A percentile compares a stretch with the other conserved stretches of the same genome.
phyloP scores from a whole-genome alignment of 2,888 invertebrate species.

The Meiosimyza decipiens region DNA sequence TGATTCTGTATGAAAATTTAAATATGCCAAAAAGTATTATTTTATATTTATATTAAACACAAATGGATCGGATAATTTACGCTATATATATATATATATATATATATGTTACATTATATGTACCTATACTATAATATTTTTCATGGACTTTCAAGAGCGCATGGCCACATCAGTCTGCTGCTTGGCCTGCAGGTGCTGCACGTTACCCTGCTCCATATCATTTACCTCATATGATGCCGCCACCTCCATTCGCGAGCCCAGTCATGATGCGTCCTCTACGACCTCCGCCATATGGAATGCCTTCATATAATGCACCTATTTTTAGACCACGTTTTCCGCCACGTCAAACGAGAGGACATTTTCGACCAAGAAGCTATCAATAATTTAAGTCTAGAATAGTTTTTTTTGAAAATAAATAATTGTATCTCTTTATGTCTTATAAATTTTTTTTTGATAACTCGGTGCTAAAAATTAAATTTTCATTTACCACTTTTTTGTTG shows the following conservation, averaged over 20 bases:
- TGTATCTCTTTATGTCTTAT: too few species aligned
- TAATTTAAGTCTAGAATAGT: neutral
- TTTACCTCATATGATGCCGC: conserved; percentile 35
- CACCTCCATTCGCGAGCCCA: conserved; percentile 22
- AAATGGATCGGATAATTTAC: too few species aligned
- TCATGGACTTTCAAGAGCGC: conserved; percentile 33
- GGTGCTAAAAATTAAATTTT: too few species aligned
- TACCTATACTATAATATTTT: conserved; percentile 27
- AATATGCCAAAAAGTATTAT: too few species aligned
- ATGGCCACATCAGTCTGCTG: conserved; percentile 33
- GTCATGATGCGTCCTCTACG: conserved; percentile 3
- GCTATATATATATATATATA: neutral
- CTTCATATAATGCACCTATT: conserved; percentile 14
- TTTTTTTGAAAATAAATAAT: neutral
- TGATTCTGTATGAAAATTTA: too few species aligned
- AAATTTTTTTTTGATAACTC: too few species aligned
- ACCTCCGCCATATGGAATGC: conserved; percentile 32
- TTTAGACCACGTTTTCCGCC: conserved; percentile 21
- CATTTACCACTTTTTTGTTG: too few species aligned
- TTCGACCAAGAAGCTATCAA: conserved; percentile 32
- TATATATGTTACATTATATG: conserved; percentile 13
- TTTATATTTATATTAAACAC: too few species aligned
- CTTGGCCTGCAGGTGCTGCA: conserved; percentile 31
- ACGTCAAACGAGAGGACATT: conserved; percentile 32
- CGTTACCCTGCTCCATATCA: conserved; percentile 21